Percentiles rank a stretch among this genome's conserved stretches.
These are phyloP conservation scores for Coregonus ussuriensis DNA, from an alignment of 2,797 vertebrate genomes.

Conservation along the genomic window DNA sequence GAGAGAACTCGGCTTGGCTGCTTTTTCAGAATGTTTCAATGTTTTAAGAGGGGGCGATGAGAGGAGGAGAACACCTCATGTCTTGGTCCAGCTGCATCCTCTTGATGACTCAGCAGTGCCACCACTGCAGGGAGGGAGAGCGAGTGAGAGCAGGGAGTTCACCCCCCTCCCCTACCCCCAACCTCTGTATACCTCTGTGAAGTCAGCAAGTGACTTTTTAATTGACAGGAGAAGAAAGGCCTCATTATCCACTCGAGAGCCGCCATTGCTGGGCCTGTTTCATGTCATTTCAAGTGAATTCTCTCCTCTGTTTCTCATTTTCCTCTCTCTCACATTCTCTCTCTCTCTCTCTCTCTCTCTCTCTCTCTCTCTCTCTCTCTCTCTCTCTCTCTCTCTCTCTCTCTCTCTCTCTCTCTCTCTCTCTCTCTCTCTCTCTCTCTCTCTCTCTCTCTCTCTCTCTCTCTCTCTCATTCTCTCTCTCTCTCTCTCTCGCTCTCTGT, in stretches of 20 bases:
- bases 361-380: neutral
- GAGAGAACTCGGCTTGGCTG: neutral
- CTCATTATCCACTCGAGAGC: too few species aligned
- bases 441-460: slow-evolving; percentile 6
- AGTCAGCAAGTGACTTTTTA: too few species aligned
- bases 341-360: neutral
- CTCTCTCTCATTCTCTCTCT: slow-evolving; percentile 33
- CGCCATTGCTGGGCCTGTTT: too few species aligned
- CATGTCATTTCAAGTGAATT: too few species aligned
- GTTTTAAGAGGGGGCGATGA: neutral
- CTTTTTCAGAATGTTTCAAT: neutral
- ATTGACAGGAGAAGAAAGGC: too few species aligned
- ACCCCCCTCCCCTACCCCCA: neutral
- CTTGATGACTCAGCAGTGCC: slow-evolving; percentile 15
- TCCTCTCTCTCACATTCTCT: neutral
- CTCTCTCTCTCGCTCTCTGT: slow-evolving; percentile 6
- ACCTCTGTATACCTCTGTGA: neutral
- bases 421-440: slow-evolving; percentile 34
- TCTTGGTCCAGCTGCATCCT: neutral
- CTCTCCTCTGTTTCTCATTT: slow-evolving; percentile 40
- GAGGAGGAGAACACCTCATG: neutral
- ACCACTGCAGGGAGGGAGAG: slow-evolving; percentile 51
- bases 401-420: slow-evolving; percentile 8
- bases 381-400: slow-evolving; percentile 37
- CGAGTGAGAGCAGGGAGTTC: slow-evolving; percentile 15